These are phyloP conservation scores for Cinclus mexicanus DNA, from an alignment of 2,113 vertebrate genomes.

Conservation along the genomic window DNA sequence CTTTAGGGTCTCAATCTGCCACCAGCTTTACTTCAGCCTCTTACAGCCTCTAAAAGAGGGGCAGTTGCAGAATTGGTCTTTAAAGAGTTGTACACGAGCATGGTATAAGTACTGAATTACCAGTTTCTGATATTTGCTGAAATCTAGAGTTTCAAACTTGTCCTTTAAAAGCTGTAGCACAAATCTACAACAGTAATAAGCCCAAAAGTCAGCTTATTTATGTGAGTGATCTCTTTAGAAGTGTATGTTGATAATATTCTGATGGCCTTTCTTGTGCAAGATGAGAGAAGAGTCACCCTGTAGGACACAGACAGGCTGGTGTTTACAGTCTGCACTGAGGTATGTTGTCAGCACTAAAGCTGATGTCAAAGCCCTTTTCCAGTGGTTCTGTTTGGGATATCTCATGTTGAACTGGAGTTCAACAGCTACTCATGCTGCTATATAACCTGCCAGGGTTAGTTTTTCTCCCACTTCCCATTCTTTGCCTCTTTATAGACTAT, in stretches of 20 bases:
- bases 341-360: background rate
- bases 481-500: background rate
- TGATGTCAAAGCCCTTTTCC: background rate
- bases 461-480: background rate
- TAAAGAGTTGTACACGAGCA: background rate
- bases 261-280: background rate
- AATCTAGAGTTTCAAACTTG: conserved; percentile 29
- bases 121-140: conserved; percentile 12
- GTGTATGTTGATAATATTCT: background rate
- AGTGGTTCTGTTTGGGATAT: background rate
- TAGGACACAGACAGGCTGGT: background rate
- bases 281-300: background rate
- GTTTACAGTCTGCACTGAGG: background rate
- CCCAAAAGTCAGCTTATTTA: conserved; percentile 10
- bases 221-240: background rate
- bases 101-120: conserved; percentile 2
- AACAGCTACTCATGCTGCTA: background rate
- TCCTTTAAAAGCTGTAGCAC: conserved; percentile 19
- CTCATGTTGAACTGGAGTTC: background rate
- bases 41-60: background rate
- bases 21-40: background rate
- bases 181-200: background rate
- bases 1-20: background rate
- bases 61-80: background rate
- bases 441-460: background rate